Evolutionary conservation across 2,888 invertebrate species (phyloP), one percentile per base, ranked within the genome.

Genomic region (Bruchidius siliquastri): DNA sequence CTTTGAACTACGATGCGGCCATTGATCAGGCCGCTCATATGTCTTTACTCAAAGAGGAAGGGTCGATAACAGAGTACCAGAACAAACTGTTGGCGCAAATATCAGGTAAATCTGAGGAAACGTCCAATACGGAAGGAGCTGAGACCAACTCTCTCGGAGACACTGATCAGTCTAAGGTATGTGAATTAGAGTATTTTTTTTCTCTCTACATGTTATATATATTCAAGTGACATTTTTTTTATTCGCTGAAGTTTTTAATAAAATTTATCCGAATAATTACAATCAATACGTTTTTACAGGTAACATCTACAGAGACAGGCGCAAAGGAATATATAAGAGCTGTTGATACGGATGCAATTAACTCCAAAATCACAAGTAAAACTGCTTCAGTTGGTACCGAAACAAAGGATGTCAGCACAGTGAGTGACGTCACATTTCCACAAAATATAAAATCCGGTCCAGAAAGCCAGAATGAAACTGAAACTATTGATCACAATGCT

Each of bases 51-150:
- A 70, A 74, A 66, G 74, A 76, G 22, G 67, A 71, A 13, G 22
- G 21, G 8, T 66, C 22, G 6, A 74, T 80, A 8, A 78, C 78
- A 71, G 76, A 81, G 68, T 78, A 79, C 49, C 80, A 81, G 72
- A 81, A 79, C 69, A 77, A 80, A 66, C 69, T 80, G 2, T 72
- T 80, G 71, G 80, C 81, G 69, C 78, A 78, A 70, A 78, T 81
- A 21, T 79, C 77, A 32, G 80, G 80, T 3, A 80, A 79, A 66
- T n/a, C 21, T 18, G 70, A 22, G 10, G 26, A 26, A 10, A 21
- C 22, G 13, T 49, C 49, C 13, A 3, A 49, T 79, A 49, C 75
- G 77, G 21, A 74, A 75, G 21, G 77, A 80, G 71, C 66, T 79
- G n/a, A 75, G 8, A 13, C 49, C 13, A 13, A 18, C 0, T 8